A percentile compares a stretch with the other conserved stretches of the same genome.
phyloP scores from a whole-genome alignment of 1,140 invertebrate genomes.

The Drosophila bocki region DNA sequence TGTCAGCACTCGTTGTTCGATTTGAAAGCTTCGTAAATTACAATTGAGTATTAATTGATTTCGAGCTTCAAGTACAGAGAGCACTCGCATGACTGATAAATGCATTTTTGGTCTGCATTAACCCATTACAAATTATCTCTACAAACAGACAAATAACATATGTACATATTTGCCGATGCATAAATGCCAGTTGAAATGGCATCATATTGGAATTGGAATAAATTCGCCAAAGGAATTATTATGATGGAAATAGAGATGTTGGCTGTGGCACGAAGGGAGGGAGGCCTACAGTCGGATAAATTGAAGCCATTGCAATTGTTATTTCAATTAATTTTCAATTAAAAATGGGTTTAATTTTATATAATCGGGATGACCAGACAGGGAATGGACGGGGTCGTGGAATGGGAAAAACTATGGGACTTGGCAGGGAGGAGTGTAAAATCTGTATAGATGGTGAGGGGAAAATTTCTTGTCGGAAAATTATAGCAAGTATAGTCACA shows the following conservation, averaged over 20 bases:
- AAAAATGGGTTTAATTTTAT: constrained; percentile 68
- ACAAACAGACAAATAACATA: constrained; percentile 13
- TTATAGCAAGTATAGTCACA: too few relatives aligned
- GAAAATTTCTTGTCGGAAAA: neutral
- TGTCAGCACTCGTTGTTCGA: constrained; percentile 35
- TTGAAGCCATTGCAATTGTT: constrained; percentile 73
- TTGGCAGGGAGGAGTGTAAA: too few relatives aligned
- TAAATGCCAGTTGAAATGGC: constrained; percentile 24
- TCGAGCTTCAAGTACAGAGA: constrained; percentile 42
- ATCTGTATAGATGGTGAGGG: too few relatives aligned
- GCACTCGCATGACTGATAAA: constrained; percentile 29
- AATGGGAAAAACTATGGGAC: neutral
- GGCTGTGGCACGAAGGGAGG: neutral
- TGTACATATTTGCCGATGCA: constrained; percentile 6
- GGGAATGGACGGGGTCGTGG: neutral
- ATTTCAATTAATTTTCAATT: constrained; percentile 80
- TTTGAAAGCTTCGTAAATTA: constrained; percentile 31
- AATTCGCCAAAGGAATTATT: constrained; percentile 61
- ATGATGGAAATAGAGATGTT: constrained; percentile 34
- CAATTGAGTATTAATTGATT: constrained; percentile 51
- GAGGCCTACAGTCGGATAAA: constrained; percentile 27
- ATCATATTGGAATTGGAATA: constrained; percentile 62
- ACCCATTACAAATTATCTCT: constrained; percentile 44
- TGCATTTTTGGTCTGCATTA: constrained; percentile 43
- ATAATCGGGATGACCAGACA: neutral